phyloP scores from a whole-genome alignment of 2,797 vertebrate genomes.

The Pelodytes ibericus region DNA sequence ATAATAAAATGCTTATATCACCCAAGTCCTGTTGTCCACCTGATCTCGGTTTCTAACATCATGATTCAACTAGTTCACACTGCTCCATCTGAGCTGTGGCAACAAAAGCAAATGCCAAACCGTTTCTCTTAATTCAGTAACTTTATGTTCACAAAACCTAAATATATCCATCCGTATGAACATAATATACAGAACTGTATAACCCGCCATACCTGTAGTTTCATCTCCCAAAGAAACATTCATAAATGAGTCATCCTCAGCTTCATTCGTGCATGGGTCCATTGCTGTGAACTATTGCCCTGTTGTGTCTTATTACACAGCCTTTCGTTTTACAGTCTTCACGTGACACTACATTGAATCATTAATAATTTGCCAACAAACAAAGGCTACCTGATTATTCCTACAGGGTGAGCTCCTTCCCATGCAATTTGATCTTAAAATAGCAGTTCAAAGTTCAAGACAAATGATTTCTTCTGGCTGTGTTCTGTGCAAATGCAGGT shows the following conservation, averaged over 20 bases:
- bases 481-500: background rate
- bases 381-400: slow-evolving; percentile 22
- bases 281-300: background rate
- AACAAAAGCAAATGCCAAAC: background rate
- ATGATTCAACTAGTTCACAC: too few species aligned
- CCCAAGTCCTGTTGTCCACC: background rate
- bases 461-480: background rate
- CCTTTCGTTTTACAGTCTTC: slow-evolving; percentile 16
- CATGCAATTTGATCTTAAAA: slow-evolving; percentile 36
- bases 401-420: slow-evolving; percentile 10
- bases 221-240: slow-evolving; percentile 44
- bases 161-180: background rate
- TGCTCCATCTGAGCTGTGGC: too few species aligned
- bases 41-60: too few species aligned
- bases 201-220: slow-evolving; percentile 25
- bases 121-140: background rate
- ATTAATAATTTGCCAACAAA: slow-evolving; percentile 45
- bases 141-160: background rate
- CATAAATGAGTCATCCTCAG: slow-evolving; percentile 24
- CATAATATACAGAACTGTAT: background rate
- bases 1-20: background rate
- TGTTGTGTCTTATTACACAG: background rate
- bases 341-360: slow-evolving; percentile 44
- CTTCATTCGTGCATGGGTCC: slow-evolving; percentile 8
- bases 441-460: slow-evolving; percentile 43